Conservation (phyloP, 1,140 invertebrate species). For the Aphaenogaster floridana region DNA sequence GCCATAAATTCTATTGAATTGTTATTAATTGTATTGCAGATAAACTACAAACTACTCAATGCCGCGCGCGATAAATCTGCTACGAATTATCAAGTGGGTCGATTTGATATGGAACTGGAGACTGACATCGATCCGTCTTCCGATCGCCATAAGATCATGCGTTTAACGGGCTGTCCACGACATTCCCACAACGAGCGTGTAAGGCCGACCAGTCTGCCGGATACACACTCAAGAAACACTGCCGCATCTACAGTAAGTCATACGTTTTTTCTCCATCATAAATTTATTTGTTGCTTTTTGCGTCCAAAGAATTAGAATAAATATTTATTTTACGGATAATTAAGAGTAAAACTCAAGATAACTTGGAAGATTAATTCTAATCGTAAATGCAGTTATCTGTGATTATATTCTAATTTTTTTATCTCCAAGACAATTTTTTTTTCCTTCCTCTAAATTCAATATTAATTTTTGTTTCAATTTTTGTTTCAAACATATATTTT, state of each 20-base stretch:
- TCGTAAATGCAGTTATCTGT: too few relatives aligned
- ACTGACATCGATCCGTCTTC: not conserved
- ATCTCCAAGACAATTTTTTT: too few relatives aligned
- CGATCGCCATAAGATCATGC: not conserved
- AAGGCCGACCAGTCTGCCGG: not conserved
- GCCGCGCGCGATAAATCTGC: slow-evolving; percentile 91
- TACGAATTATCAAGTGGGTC: slow-evolving; percentile 80
- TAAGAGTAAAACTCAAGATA: not conserved
- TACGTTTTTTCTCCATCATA: not conserved
- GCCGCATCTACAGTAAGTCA: slow-evolving; percentile 23
- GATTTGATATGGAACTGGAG: slow-evolving; percentile 88
- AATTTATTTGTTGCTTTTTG: not conserved
- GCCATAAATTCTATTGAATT: too few relatives aligned
- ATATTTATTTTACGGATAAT: not conserved
- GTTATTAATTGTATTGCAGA: slow-evolving; percentile 74
- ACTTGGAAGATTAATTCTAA: not conserved
- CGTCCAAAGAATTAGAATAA: not conserved
- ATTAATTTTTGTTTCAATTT: too few relatives aligned
- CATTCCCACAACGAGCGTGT: not conserved
- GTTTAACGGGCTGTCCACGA: slow-evolving; percentile 1
- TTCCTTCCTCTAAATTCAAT: too few relatives aligned
- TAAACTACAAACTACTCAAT: slow-evolving; percentile 96
- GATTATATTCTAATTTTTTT: too few relatives aligned
- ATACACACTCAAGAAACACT: not conserved
- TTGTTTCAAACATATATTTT: too few relatives aligned